Conservation (phyloP, 2,797 vertebrate genomes). For the Acanthis flammea region DNA sequence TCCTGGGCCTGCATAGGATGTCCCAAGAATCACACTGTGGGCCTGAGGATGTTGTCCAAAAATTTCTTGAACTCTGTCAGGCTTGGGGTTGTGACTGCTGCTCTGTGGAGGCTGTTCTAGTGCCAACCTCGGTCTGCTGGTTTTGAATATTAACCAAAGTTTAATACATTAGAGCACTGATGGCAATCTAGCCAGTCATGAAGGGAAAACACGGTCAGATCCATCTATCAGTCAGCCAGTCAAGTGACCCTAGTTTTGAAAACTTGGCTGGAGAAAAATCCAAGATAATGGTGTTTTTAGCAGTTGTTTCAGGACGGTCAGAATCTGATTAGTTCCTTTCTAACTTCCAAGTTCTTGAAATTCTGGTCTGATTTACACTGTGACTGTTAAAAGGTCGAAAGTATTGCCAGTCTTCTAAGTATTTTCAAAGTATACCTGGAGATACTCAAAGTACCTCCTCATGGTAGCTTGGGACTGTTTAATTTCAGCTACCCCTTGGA, state of each 20-base stretch:
- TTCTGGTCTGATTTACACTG: neutral
- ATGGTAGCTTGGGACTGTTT: neutral
- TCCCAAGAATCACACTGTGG: neutral
- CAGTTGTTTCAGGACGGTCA: too few species aligned
- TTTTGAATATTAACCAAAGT: neutral
- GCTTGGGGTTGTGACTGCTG: neutral
- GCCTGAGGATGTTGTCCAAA: neutral
- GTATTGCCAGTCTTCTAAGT: neutral
- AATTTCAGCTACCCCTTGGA: neutral
- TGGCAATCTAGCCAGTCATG: neutral
- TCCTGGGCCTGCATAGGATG: neutral
- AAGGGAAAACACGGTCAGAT: neutral
- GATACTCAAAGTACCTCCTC: neutral
- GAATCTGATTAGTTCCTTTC: neutral
- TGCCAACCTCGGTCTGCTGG: rapidly evolving
- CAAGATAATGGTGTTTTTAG: neutral
- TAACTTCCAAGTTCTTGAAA: neutral
- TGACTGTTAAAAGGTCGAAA: neutral
- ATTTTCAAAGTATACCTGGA: neutral
- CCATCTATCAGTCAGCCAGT: neutral
- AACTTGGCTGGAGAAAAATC: neutral
- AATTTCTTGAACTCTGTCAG: neutral
- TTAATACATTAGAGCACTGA: neutral
- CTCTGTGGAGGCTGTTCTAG: neutral
- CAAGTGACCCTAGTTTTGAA: neutral